These are phyloP conservation scores for Brachyhypopomus gauderio DNA, from an alignment of 2,113 vertebrate genomes.

Conservation along the genomic window DNA sequence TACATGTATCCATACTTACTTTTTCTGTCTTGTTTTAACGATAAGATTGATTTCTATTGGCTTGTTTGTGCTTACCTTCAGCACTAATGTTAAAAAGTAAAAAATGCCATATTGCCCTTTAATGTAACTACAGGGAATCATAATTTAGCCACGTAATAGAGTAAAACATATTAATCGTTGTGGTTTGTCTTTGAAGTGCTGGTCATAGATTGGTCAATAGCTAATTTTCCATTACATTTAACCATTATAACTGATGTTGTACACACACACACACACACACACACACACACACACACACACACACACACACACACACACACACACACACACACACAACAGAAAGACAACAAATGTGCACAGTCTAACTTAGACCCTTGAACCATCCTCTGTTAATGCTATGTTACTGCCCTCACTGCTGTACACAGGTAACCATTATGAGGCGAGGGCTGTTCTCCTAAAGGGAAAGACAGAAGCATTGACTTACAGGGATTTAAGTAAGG, in stretches of 20 bases:
- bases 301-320: not conserved
- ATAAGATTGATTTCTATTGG: no score
- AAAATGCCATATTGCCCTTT: no score
- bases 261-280: not conserved
- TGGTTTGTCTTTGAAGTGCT: not conserved
- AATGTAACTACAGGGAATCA: no score
- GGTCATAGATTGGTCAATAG: not conserved
- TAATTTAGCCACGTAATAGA: not conserved
- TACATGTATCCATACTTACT: no score
- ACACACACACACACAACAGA: not conserved
- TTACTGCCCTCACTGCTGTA: not conserved
- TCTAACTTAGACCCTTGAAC: not conserved
- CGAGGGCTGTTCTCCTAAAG: not conserved
- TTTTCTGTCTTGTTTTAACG: not conserved
- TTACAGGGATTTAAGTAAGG: not conserved
- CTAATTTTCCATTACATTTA: not conserved
- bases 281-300: not conserved
- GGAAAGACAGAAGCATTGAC: not conserved
- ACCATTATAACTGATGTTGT: not conserved
- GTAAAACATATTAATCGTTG: not conserved
- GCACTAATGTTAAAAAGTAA: no score
- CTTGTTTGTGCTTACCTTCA: no score
- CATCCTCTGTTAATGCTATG: not conserved
- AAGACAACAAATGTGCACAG: not conserved
- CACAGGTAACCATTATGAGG: not conserved